Evolutionary conservation across 2,888 invertebrate species (phyloP).

Genomic region (Drosophila recens): DNA sequence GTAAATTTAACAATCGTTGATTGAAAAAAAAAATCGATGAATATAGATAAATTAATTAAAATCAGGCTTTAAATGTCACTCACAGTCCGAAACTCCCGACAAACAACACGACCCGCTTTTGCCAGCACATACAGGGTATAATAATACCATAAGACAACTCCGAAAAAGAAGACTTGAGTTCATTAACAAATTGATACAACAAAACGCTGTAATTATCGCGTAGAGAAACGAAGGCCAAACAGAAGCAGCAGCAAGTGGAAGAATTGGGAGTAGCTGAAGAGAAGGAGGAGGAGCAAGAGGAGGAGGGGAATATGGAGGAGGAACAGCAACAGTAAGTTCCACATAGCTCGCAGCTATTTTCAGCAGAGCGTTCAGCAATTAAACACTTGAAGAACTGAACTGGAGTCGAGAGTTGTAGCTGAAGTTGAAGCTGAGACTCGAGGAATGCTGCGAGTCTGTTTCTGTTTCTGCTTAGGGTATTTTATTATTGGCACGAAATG

Average conservation of each 20-base stretch:
- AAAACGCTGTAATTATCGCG: constrained; percentile 81
- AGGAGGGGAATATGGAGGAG: background rate
- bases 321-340: constrained; percentile 33
- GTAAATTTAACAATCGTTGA: no score
- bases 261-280: constrained; percentile 4
- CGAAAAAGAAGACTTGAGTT: constrained; percentile 57
- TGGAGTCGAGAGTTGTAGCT: constrained; percentile 41
- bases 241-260: constrained; percentile 46
- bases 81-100: no score
- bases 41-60: background rate
- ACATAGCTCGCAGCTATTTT: constrained; percentile 78
- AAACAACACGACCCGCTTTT: background rate
- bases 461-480: background rate
- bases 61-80: background rate
- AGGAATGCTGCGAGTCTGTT: constrained; percentile 14
- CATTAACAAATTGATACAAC: constrained; percentile 82
- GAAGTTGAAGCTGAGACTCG: background rate
- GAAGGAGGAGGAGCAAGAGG: background rate
- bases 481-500: background rate
- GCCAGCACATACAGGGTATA: constrained; percentile 26
- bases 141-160: constrained; percentile 50
- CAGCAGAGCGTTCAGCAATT: constrained; percentile 74
- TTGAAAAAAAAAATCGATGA: background rate
- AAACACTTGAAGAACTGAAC: constrained; percentile 69
- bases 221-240: constrained; percentile 60